A percentile compares a stretch with the other conserved stretches of the same genome.
phyloP scores from a whole-genome alignment of 2,113 vertebrate genomes.

The Cinclus cinclus region DNA sequence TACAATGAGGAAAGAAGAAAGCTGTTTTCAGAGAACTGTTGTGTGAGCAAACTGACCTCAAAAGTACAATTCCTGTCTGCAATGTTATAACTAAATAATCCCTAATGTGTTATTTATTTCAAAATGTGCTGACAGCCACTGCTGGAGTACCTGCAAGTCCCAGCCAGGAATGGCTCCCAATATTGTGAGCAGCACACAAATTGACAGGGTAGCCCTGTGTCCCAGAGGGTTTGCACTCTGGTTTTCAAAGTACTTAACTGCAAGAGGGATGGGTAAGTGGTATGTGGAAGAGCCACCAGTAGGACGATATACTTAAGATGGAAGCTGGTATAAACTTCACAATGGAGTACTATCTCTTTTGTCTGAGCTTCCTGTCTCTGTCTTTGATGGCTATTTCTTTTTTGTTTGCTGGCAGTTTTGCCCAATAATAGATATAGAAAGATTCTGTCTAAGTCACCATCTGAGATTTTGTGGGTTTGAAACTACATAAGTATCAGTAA shows the following conservation, averaged over 20 bases:
- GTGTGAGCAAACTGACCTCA: background rate
- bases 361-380: background rate
- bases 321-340: background rate
- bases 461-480: background rate
- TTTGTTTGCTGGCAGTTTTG: background rate
- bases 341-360: background rate
- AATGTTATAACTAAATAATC: background rate
- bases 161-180: background rate
- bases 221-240: background rate
- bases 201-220: background rate
- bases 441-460: background rate
- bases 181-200: background rate
- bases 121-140: background rate
- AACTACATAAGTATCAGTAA: background rate
- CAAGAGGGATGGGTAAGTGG: background rate
- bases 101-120: background rate
- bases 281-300: background rate
- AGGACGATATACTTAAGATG: background rate
- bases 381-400: background rate
- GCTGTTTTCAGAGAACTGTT: background rate
- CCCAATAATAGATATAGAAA: background rate
- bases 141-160: rapidly evolving
- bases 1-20: background rate
- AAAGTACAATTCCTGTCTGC: background rate
- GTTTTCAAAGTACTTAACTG: background rate